These are phyloP conservation scores for Troides helena DNA, from an alignment of 2,888 invertebrate genomes.

Conservation along the genomic window DNA sequence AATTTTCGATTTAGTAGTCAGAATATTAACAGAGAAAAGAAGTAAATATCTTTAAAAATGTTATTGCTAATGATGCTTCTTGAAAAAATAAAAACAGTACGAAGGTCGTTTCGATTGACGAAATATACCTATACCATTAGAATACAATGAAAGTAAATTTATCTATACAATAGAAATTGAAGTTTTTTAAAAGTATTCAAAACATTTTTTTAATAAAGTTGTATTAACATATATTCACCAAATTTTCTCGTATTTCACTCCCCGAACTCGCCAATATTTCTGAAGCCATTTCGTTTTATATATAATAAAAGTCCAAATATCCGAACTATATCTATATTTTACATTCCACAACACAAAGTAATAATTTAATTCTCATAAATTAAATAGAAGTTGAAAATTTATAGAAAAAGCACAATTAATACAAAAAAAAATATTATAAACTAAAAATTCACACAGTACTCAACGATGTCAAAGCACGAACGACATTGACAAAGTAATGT, in stretches of 20 bases:
- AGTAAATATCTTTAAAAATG: too few species aligned
- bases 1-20: too few species aligned
- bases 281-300: conserved; percentile 52
- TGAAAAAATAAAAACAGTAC: conserved; percentile 27
- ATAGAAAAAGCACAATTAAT: not conserved
- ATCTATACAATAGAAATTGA: not conserved
- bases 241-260: conserved; percentile 67
- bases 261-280: conserved; percentile 55
- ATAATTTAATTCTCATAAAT: conserved; percentile 9
- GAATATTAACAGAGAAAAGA: too few species aligned
- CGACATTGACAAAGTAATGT: conserved; percentile 8
- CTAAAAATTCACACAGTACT: conserved; percentile 1
- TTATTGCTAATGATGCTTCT: not conserved
- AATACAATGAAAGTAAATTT: not conserved
- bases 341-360: conserved; percentile 13
- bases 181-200: not conserved
- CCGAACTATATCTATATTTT: conserved; percentile 5
- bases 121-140: conserved; percentile 1
- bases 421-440: conserved; percentile 15
- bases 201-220: not conserved
- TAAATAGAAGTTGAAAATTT: conserved; percentile 8
- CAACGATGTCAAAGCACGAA: conserved; percentile 13
- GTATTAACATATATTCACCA: conserved; percentile 52
- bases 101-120: conserved; percentile 33
- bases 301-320: conserved; percentile 1